Evolutionary conservation across 2,888 invertebrate genomes (phyloP), one percentile per base, ranked within the genome.

Genomic region (Drosophila algonquin): DNA sequence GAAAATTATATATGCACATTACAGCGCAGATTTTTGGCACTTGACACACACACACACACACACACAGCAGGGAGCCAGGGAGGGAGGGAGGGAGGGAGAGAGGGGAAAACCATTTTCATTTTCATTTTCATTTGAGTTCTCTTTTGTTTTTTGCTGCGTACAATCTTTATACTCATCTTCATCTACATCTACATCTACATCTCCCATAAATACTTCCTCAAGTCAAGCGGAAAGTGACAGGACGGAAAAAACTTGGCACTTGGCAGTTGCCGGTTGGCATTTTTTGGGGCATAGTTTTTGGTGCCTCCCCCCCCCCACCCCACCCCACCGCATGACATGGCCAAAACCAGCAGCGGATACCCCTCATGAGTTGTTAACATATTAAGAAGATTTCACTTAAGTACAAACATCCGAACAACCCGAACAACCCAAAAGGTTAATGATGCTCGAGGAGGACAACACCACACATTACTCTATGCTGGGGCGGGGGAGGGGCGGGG

Each of bases 311-410:
- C 46, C n/a, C n/a, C n/a, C n/a, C n/a, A n/a, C n/a, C n/a, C n/a
- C n/a, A n/a, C n/a, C n/a, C 18, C 30, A 5, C 40, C 40, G 14
- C 30, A 59, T 71, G 68, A 72, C 55, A 30, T 16, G 14, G 63
- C 73, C 46, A 30, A 55, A 72, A 46, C n/a, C n/a, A 21, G 2
- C 16, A 53, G 18, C 24, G 63, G 53, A 74, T 82, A 58, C 61
- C 79, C 65, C 87, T 70, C 57, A 87, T 78, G 85, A 89, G 82
- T 82, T 89, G 89, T 87, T 89, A 82, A 89, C 87, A 82, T 87
- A 89, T 89, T 82, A 89, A 76, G 89, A 71, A 80, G 83, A 87
- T 87, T 83, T 87, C 80, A 89, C 87, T 83, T 84, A 89, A 87
- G 70, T 73, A 75, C 57, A 24, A 35, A 10, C 9, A 32, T 32